A percentile compares a stretch with the other conserved stretches of the same genome.
Evolutionary conservation across 2,888 invertebrate species (phyloP).

Genomic region (Mythimna ferrago): DNA sequence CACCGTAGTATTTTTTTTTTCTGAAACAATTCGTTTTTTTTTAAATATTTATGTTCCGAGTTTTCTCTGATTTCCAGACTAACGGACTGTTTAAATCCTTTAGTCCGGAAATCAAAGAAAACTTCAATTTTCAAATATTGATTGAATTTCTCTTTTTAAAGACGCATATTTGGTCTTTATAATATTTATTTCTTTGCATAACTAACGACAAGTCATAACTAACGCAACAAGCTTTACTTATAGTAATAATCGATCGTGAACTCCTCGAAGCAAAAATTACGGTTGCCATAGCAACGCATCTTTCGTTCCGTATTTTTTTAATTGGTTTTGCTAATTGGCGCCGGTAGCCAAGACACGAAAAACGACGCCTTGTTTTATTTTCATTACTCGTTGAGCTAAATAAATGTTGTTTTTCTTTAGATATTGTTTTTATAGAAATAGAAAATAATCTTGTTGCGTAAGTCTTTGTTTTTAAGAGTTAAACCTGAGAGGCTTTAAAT

Average conservation of each 20-base stretch:
- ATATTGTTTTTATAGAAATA: conserved; percentile 7
- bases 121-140: not conserved
- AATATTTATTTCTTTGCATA: not conserved
- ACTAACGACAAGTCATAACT: not conserved
- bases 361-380: conserved; percentile 47
- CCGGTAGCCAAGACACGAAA: conserved; percentile 54
- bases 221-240: not conserved
- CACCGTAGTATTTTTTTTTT: too few species aligned
- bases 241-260: conserved; percentile 9
- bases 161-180: not conserved
- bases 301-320: conserved; percentile 57
- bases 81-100: too few species aligned
- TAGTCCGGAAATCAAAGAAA: not conserved
- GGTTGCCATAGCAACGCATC: conserved; percentile 50
- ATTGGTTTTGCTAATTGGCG: conserved; percentile 68
- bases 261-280: conserved; percentile 11
- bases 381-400: conserved; percentile 18
- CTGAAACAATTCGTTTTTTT: too few species aligned
- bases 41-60: too few species aligned
- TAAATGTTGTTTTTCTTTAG: conserved; percentile 1
- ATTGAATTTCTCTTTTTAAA: too few species aligned
- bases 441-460: not conserved
- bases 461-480: not conserved
- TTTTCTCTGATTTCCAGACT: too few species aligned
- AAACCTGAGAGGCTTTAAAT: too few species aligned